phyloP scores from a whole-genome alignment of 2,888 invertebrate species.

The Drosophila setosimentum region DNA sequence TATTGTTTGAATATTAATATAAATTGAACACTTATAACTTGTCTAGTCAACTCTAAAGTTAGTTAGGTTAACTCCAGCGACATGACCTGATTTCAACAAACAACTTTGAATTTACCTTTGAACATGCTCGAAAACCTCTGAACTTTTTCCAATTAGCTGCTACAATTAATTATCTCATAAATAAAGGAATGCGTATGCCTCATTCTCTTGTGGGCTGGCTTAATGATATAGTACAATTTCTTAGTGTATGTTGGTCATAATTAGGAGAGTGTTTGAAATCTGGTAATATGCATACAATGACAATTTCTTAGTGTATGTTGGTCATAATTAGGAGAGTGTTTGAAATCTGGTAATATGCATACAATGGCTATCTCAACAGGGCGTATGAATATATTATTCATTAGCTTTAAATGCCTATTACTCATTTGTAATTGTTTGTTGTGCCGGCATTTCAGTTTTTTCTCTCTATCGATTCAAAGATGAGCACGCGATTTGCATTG shows the following conservation, averaged over 20 bases:
- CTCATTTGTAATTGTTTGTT: slow-evolving; percentile 31
- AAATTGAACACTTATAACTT: not conserved
- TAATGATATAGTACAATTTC: not conserved
- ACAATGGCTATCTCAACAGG: slow-evolving; percentile 11
- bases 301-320: not conserved
- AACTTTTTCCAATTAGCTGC: not conserved
- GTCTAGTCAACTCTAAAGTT: not conserved
- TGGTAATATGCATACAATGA: too few species aligned
- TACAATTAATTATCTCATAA: slow-evolving; percentile 4
- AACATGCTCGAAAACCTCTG: slow-evolving; percentile 1
- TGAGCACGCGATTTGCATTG: slow-evolving; percentile 33
- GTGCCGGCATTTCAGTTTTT: slow-evolving; percentile 30
- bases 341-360: slow-evolving; percentile 1
- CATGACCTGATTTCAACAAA: slow-evolving; percentile 9
- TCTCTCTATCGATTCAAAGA: not conserved
- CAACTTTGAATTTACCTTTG: not conserved
- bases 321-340: slow-evolving; percentile 10
- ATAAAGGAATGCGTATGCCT: slow-evolving; percentile 5
- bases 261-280: slow-evolving; percentile 5
- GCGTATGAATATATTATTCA: slow-evolving; percentile 13
- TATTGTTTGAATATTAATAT: not conserved
- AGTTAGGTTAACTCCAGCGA: not conserved
- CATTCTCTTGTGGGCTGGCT: not conserved
- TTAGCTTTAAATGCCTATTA: slow-evolving; percentile 18
- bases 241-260: slow-evolving; percentile 1